A percentile compares a stretch with the other conserved stretches of the same genome.
phyloP scores from a whole-genome alignment of 1,140 invertebrate genomes.

The Polypedilum pembai region DNA sequence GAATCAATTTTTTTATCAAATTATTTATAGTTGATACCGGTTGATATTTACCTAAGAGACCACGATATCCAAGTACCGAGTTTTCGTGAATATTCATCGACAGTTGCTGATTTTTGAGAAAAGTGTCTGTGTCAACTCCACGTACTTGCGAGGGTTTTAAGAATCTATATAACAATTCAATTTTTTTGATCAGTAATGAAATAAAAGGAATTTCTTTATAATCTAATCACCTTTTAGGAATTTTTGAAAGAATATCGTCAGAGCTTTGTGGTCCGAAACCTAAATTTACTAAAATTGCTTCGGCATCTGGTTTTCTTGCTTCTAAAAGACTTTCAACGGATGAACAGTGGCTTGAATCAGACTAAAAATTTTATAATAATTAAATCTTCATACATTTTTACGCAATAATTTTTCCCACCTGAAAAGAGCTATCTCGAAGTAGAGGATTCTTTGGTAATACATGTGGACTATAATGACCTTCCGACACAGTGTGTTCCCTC shows the following conservation, averaged over 20 bases:
- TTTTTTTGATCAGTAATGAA: too few species aligned
- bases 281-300: conserved; percentile 57
- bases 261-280: conserved; percentile 51
- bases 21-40: neutral
- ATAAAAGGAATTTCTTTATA: too few species aligned
- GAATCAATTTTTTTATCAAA: neutral
- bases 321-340: conserved; percentile 65
- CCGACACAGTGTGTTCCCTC: conserved; percentile 10
- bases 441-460: neutral
- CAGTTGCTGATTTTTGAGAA: conserved; percentile 52
- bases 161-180: conserved; percentile 42
- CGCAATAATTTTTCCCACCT: neutral
- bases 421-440: neutral
- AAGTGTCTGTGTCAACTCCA: conserved; percentile 54
- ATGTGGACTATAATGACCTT: conserved; percentile 3
- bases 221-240: conserved; percentile 53
- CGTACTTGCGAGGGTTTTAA: conserved; percentile 53
- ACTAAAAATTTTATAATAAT: conserved; percentile 41
- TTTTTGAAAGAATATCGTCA: conserved; percentile 48
- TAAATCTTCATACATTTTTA: neutral
- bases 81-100: conserved; percentile 51
- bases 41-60: conserved; percentile 48
- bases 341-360: conserved; percentile 60
- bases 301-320: conserved; percentile 57
- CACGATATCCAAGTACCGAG: conserved; percentile 56